Evolutionary conservation across 1,140 invertebrate species (phyloP).

Genomic region (Papilio glaucus): DNA sequence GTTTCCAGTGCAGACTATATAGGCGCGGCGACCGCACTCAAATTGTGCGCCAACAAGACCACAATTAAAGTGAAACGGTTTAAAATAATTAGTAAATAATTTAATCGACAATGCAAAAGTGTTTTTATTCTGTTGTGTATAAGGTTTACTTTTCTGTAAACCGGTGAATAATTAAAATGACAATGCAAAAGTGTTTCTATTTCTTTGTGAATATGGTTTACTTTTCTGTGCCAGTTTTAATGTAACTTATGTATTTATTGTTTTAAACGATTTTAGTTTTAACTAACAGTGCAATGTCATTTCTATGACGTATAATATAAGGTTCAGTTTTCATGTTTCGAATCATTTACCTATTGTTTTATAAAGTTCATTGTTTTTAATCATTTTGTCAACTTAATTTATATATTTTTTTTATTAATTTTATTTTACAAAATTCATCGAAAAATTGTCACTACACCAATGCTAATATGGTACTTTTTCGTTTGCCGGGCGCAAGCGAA

Average conservation of each 20-base stretch:
- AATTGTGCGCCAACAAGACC: slow-evolving; percentile 91
- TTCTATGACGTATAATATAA: neutral
- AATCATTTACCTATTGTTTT: no score
- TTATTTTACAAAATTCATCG: no score
- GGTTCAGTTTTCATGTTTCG: neutral
- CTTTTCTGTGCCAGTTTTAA: neutral
- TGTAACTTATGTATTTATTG: neutral
- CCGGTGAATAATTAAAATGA: neutral
- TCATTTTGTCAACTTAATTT: neutral
- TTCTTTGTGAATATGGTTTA: neutral
- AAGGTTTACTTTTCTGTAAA: slow-evolving; percentile 12
- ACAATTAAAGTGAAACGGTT: slow-evolving; percentile 92
- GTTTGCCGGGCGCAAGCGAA: no score
- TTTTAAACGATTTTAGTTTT: neutral
- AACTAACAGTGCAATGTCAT: neutral
- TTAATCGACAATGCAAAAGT: slow-evolving; percentile 23
- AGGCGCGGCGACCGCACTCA: slow-evolving; percentile 94
- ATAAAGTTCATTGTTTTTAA: neutral
- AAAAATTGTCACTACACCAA: no score
- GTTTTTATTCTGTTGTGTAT: neutral
- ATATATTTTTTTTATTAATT: neutral
- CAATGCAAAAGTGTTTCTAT: neutral
- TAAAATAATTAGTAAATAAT: slow-evolving; percentile 83
- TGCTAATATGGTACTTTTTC: no score
- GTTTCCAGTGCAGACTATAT: slow-evolving; percentile 92